These are phyloP conservation scores for Leptarthrus brevirostris DNA, from an alignment of 2,888 invertebrate species.

Conservation along the genomic window DNA sequence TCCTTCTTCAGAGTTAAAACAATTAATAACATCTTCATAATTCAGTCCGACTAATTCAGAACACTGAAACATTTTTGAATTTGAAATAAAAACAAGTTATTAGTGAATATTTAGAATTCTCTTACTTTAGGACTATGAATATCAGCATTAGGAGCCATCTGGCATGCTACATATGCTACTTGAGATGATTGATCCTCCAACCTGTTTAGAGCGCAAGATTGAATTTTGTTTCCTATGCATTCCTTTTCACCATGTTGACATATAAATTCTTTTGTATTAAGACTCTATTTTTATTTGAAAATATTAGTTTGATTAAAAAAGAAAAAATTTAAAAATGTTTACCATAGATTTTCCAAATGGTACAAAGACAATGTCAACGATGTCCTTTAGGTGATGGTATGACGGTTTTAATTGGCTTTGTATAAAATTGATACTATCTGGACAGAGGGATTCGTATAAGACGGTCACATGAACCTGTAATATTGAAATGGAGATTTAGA, in stretches of 20 bases:
- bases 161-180: slow-evolving; percentile 67
- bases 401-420: slow-evolving; percentile 68
- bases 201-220: slow-evolving; percentile 68
- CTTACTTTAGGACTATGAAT: not conserved
- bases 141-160: slow-evolving; percentile 61
- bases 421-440: slow-evolving; percentile 70
- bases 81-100: not conserved
- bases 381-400: slow-evolving; percentile 65
- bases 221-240: slow-evolving; percentile 70
- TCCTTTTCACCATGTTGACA: slow-evolving; percentile 72
- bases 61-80: slow-evolving; percentile 59
- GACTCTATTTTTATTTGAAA: too few species aligned
- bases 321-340: slow-evolving; percentile 53
- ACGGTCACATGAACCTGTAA: slow-evolving; percentile 68
- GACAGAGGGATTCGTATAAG: slow-evolving; percentile 70
- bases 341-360: slow-evolving; percentile 73
- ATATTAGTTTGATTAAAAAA: not conserved
- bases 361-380: slow-evolving; percentile 67
- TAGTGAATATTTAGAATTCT: too few species aligned
- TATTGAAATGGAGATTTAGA: too few species aligned
- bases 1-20: slow-evolving; percentile 61
- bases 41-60: slow-evolving; percentile 59
- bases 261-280: too few species aligned
- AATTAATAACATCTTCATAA: slow-evolving; percentile 60
- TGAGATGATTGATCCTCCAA: slow-evolving; percentile 59